Percentiles rank a stretch among this genome's conserved stretches.
phyloP scores from a whole-genome alignment of 1,140 invertebrate genomes.

The Cyclina sinensis region DNA sequence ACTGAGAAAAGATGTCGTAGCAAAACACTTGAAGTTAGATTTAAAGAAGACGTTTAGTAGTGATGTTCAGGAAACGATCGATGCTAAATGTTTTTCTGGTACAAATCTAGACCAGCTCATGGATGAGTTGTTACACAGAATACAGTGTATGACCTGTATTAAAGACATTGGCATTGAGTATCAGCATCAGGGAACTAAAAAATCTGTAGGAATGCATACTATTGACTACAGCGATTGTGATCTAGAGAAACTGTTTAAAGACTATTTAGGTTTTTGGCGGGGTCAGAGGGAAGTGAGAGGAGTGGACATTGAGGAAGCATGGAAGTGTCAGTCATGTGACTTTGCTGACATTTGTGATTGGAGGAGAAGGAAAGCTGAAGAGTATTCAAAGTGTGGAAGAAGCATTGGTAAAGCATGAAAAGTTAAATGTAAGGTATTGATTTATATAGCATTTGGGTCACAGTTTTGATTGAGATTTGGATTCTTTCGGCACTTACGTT shows the following conservation, averaged over 20 bases:
- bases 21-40: conserved; percentile 71
- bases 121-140: conserved; percentile 71
- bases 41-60: conserved; percentile 74
- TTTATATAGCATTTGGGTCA: too few species aligned
- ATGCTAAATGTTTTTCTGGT: conserved; percentile 26
- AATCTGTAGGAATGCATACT: conserved; percentile 68
- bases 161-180: conserved; percentile 77
- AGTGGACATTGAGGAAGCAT: conserved; percentile 84
- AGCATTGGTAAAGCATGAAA: not conserved
- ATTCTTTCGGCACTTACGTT: too few species aligned
- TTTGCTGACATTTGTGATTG: conserved; percentile 81
- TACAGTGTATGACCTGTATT: conserved; percentile 79
- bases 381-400: conserved; percentile 62
- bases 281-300: conserved; percentile 75
- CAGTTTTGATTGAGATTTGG: too few species aligned
- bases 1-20: conserved; percentile 73
- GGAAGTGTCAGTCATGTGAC: conserved; percentile 83
- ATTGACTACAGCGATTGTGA: conserved; percentile 74
- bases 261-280: conserved; percentile 80
- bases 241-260: conserved; percentile 63
- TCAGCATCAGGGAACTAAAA: conserved; percentile 76
- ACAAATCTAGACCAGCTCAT: conserved; percentile 75
- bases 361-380: conserved; percentile 75
- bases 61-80: conserved; percentile 68
- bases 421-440: too few species aligned